Base-by-base conservation (phyloP, 2,113 vertebrate genomes). In the Ageneiosus marmoratus region DNA sequence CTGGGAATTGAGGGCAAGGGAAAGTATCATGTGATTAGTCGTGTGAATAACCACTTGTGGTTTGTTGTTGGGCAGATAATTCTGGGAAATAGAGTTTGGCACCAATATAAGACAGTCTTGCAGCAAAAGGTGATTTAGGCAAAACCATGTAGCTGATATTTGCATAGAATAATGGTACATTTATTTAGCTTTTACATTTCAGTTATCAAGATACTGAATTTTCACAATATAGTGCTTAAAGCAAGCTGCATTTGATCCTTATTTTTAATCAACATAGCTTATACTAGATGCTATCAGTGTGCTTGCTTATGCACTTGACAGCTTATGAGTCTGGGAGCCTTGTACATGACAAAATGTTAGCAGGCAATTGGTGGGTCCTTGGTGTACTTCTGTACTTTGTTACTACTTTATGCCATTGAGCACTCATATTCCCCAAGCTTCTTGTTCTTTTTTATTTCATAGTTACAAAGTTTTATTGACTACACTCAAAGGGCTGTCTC, bases 351-450 rank as follows among this genome's bases (percentile, higher is more conserved):
- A 60, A n/a, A n/a, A 12, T 60, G 48, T 29, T 67, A 53, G 37
- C 62, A 56, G 69, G n/a, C 60, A 41, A 62, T 20, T 32, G 29
- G 55, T 44, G 9, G 10, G 24, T 69, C 44, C 24, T 51, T n/a
- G 79, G 18, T 37, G 37, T 46, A 62, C 29, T 55, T 46, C 24
- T 34, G 24, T 27, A 46, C 27, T 60, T 41, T 53, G 8, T 67
- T 79, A 65, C 82, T 79, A 72, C 50, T 58, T 70, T 44, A 46
- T 76, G 63, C 37, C n/a, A 50, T 22, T 22, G 3, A 37, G 9
- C 18, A 69, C 62, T 65, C 15, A 34, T 55, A 29, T 29, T 65
- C 62, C 18, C 34, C 16, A 34, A 34, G 5, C 29, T 32, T 63
- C 29, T 32, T 34, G 11, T 27, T 62, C 20, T 4, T 60, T 27